Base-by-base conservation (phyloP, 2,113 vertebrate species). In the Pelusios castaneus region DNA sequence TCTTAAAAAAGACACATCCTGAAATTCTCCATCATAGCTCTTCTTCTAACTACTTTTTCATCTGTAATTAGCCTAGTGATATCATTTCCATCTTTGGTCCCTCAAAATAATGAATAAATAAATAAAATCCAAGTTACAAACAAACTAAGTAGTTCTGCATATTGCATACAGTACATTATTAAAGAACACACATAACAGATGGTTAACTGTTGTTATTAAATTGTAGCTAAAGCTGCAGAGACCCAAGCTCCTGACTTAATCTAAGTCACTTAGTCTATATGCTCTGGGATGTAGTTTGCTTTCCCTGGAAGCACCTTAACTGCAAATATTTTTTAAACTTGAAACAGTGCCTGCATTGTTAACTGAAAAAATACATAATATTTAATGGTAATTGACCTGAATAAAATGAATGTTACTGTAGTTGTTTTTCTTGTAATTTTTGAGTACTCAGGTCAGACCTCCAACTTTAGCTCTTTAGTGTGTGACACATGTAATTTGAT, bases 351-450 rank as follows among this genome's bases (percentile, higher is more conserved):
- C 84, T 90, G 4, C 12, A 58, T 38, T 86, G 4, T 93, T 96
- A 94, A 84, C 60, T 80, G 13, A 55, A 90, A 55, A 90, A 94
- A 38, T 1, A 25, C 82, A 11, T 13, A 86, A 38, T 90, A 88
- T 87, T 82, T 84, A 88, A 6, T 78, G 80, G 41, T 54, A 94
- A 95, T 11, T 91, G 75, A 81, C 63, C 87, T 86, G 24, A 34
- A 90, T 52, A 87, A 91, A 93, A 96, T 31, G 12, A 87, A 55
- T 81, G 6, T 13, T 11, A 21, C 13, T 47, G 58, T 67, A 89
- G 3, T 87, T 95, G 34, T 78, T 91, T 55, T 73, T 92, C 51
- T 89, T 78, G 93, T 90, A 89, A 77, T 93, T 95, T 95, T 13
- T 16, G 93, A n/a, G 70, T 92, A 51, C 2, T 4, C 6, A 81